These are phyloP conservation scores for Eilema griseolum DNA, from an alignment of 2,888 invertebrate species.

Conservation along the genomic window DNA sequence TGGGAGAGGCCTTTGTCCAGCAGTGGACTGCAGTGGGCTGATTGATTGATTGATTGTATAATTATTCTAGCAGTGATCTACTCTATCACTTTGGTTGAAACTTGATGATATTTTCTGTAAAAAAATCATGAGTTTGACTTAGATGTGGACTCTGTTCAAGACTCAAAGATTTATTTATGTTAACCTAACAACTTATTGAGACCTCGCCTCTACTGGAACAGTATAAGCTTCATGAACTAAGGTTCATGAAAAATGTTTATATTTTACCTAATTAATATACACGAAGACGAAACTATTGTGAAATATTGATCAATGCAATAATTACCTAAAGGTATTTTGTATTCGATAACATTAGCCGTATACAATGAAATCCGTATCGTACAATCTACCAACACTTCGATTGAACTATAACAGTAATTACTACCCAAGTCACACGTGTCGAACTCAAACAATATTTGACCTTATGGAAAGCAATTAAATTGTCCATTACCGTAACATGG, in stretches of 20 bases:
- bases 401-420: constrained; percentile 13
- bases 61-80: not conserved
- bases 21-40: no score
- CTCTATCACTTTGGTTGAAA: not conserved
- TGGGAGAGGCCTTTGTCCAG: no score
- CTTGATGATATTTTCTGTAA: not conserved
- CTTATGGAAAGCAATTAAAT: constrained; percentile 73
- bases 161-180: not conserved
- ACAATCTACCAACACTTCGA: not conserved
- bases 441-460: constrained; percentile 63
- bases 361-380: not conserved
- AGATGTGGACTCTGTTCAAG: no score
- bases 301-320: not conserved
- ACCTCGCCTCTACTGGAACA: no score
- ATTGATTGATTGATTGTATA: no score
- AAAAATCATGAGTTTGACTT: not conserved
- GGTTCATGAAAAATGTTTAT: no score
- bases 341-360: not conserved
- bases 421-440: constrained; percentile 41
- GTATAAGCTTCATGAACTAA: no score
- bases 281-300: no score
- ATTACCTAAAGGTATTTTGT: not conserved
- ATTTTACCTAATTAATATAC: no score
- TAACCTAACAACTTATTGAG: not conserved
- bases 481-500: constrained; percentile 79